Conservation (phyloP, 2,888 invertebrate species). For the Nemotelus nigrinus region DNA sequence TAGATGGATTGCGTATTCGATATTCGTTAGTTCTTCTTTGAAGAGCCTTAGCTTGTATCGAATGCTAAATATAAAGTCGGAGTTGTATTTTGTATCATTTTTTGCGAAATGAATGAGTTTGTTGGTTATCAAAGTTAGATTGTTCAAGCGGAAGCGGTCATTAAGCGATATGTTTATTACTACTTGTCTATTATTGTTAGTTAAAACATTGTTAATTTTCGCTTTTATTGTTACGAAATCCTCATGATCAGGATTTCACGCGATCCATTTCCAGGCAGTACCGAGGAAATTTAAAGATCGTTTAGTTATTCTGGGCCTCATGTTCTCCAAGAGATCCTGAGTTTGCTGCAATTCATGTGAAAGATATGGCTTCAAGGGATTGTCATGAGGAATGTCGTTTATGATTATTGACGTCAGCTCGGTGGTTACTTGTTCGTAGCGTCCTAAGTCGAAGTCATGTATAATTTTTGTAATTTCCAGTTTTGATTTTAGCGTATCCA, state of each 20-base stretch:
- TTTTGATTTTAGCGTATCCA: constrained; percentile 15
- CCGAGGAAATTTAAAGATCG: constrained; percentile 39
- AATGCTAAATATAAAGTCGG: constrained; percentile 20
- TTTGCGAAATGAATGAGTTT: constrained; percentile 14
- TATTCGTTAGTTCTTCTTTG: constrained; percentile 49
- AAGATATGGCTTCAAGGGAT: constrained; percentile 27
- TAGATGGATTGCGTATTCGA: constrained; percentile 50
- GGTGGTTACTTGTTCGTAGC: constrained; percentile 25
- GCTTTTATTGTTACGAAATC: constrained; percentile 10
- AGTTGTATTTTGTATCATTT: neutral
- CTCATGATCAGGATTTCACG: constrained; percentile 34
- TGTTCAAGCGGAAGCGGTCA: constrained; percentile 3
- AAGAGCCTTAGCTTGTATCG: constrained; percentile 48
- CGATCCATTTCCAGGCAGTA: constrained; percentile 41
- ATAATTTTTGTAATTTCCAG: constrained; percentile 13
- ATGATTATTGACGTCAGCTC: constrained; percentile 13
- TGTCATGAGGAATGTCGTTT: constrained; percentile 10
- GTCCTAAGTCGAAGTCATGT: constrained; percentile 28
- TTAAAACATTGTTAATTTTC: constrained; percentile 11
- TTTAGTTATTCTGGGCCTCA: constrained; percentile 18
- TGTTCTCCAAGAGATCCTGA: constrained; percentile 9
- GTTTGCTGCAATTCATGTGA: constrained; percentile 26
- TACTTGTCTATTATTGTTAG: neutral
- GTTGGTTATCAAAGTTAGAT: constrained; percentile 9
- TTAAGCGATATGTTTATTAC: constrained; percentile 14